These are phyloP conservation scores for Melinaea menophilus DNA, from an alignment of 2,888 invertebrate genomes.

Conservation along the genomic window DNA sequence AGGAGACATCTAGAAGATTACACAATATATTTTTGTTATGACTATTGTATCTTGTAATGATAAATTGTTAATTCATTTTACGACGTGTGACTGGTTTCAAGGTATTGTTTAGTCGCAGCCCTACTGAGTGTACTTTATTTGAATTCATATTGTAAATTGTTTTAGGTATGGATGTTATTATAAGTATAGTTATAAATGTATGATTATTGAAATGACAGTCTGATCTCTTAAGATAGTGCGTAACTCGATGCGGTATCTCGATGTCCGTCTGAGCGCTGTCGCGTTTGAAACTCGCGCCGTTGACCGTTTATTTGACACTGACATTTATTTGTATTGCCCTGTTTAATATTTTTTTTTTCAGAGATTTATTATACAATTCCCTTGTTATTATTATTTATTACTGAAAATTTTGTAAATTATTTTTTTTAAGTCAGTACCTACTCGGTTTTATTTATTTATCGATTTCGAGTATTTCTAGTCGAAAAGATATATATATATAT, in stretches of 20 bases:
- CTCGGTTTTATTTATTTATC: conserved; percentile 12
- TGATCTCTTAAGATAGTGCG: conserved; percentile 75
- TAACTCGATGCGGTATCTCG: conserved; percentile 37
- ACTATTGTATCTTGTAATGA: conserved; percentile 57
- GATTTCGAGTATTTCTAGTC: conserved; percentile 29
- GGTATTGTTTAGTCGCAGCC: conserved; percentile 52
- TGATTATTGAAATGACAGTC: conserved; percentile 72
- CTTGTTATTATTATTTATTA: conserved; percentile 8
- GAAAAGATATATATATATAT: conserved; percentile 11
- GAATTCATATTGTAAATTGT: conserved; percentile 69
- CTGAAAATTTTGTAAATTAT: conserved; percentile 4
- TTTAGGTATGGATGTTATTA: conserved; percentile 68
- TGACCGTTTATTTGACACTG: conserved; percentile 19
- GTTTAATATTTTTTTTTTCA: conserved; percentile 12
- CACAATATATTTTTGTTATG: conserved; percentile 71
- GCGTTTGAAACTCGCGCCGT: conserved; percentile 28
- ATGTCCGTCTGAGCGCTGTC: conserved; percentile 43
- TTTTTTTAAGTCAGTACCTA: neutral
- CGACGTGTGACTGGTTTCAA: conserved; percentile 62
- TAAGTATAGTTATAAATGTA: conserved; percentile 74
- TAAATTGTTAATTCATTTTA: conserved; percentile 69
- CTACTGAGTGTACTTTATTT: conserved; percentile 43
- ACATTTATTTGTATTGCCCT: conserved; percentile 19
- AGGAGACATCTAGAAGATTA: conserved; percentile 50
- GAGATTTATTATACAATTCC: conserved; percentile 7